Conservation (phyloP, 53 echinoderm and acorn worm species). For the Stichopus horrens region DNA sequence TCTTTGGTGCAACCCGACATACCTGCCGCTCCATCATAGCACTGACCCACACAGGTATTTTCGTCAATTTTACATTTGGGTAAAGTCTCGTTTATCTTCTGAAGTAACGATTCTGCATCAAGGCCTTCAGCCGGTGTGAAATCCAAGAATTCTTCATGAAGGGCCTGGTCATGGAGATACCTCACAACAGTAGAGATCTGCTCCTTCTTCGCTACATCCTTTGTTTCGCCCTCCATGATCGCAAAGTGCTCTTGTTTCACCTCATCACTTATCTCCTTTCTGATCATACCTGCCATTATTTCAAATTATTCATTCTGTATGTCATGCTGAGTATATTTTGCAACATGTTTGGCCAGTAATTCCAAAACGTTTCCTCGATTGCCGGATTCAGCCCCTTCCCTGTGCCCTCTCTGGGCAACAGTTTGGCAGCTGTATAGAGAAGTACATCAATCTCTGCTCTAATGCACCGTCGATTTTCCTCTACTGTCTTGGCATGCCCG, state of each 20-base stretch:
- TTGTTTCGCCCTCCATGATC: conserved; percentile 46
- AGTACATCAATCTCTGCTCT: conserved; percentile 30
- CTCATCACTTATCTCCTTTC: conserved; percentile 47
- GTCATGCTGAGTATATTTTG: conserved; percentile 48
- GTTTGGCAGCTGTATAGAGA: conserved; percentile 37
- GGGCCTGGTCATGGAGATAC: conserved; percentile 17
- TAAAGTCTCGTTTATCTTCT: conserved; percentile 31
- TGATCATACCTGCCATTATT: conserved; percentile 38
- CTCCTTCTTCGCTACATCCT: conserved; percentile 45
- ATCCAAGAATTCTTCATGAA: conserved; percentile 43
- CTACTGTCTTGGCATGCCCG: conserved; percentile 42
- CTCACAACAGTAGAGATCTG: conserved; percentile 47
- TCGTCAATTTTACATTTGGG: conserved; percentile 19
- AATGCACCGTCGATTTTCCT: conserved; percentile 41
- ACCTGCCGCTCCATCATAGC: conserved; percentile 43
- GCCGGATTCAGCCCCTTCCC: conserved; percentile 42
- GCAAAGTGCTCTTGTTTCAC: conserved; percentile 44
- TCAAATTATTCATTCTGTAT: conserved; percentile 47
- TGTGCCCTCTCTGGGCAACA: conserved; percentile 41
- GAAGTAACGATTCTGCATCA: conserved; percentile 25
- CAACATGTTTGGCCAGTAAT: conserved; percentile 42
- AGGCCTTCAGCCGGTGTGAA: conserved; percentile 26
- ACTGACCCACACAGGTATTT: conserved; percentile 38
- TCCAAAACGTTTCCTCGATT: conserved; percentile 36
- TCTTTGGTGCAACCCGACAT: conserved; percentile 32